Conservation (phyloP, 2,113 vertebrate genomes). For the Microcebus ravelobensis region DNA sequence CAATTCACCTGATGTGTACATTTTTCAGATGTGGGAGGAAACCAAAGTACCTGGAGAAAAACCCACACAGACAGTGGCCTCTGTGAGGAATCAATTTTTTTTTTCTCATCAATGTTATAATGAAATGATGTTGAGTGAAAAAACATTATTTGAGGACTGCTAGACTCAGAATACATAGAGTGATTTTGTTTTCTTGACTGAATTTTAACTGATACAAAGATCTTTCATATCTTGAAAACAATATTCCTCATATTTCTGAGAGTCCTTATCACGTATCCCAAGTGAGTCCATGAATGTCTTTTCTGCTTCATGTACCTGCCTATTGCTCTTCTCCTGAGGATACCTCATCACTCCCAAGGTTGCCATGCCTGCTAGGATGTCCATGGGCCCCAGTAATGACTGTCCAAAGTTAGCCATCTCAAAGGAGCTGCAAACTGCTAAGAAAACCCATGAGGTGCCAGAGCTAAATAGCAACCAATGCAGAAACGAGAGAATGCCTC, state of each 20-base stretch:
- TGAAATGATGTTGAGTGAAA: background rate
- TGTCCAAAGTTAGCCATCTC: background rate
- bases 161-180: background rate
- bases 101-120: background rate
- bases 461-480: background rate
- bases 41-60: background rate
- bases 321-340: background rate
- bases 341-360: background rate
- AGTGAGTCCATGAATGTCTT: background rate
- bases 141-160: background rate
- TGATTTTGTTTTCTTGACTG: background rate
- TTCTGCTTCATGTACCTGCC: background rate
- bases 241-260: background rate
- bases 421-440: background rate
- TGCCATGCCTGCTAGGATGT: background rate
- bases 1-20: background rate
- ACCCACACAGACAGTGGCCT: background rate
- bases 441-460: background rate
- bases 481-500: background rate
- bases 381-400: background rate
- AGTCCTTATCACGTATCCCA: background rate
- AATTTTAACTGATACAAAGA: background rate
- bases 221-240: background rate
- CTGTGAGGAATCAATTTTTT: background rate
- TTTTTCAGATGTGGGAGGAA: background rate